These are phyloP conservation scores for Mohoua ochrocephala DNA, from an alignment of 2,113 vertebrate genomes.

Conservation along the genomic window DNA sequence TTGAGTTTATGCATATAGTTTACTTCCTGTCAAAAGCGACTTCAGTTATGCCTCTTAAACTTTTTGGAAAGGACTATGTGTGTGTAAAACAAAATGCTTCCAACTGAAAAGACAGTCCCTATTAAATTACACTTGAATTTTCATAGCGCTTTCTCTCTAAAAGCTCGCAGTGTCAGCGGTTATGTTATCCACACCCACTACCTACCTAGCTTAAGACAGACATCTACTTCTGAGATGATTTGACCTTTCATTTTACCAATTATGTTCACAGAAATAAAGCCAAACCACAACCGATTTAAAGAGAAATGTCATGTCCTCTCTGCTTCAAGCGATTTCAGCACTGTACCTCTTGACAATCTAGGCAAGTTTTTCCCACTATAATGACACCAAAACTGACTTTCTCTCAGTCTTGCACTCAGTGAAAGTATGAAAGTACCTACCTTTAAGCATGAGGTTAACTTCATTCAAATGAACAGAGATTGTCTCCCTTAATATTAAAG, in stretches of 20 bases:
- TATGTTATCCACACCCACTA: background rate
- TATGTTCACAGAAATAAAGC: background rate
- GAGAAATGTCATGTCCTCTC: background rate
- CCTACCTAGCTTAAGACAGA: background rate
- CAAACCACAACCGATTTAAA: background rate
- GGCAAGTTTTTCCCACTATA: background rate
- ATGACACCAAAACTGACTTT: background rate
- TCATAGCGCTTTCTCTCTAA: background rate
- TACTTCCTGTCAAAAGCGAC: background rate
- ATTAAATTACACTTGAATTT: background rate
- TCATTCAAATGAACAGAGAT: background rate
- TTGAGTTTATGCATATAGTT: background rate
- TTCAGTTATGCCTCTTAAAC: background rate
- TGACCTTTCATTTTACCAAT: background rate
- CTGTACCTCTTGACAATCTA: background rate
- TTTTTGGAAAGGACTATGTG: background rate
- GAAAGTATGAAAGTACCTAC: background rate
- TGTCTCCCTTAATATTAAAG: background rate
- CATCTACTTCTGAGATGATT: background rate
- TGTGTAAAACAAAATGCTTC: background rate
- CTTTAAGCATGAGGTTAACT: background rate
- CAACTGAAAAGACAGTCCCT: background rate
- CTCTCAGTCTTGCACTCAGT: background rate
- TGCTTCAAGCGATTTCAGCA: background rate
- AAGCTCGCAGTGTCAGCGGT: background rate